Evolutionary conservation across 2,113 vertebrate genomes (phyloP).

Genomic region (Brachypteracias leptosomus): DNA sequence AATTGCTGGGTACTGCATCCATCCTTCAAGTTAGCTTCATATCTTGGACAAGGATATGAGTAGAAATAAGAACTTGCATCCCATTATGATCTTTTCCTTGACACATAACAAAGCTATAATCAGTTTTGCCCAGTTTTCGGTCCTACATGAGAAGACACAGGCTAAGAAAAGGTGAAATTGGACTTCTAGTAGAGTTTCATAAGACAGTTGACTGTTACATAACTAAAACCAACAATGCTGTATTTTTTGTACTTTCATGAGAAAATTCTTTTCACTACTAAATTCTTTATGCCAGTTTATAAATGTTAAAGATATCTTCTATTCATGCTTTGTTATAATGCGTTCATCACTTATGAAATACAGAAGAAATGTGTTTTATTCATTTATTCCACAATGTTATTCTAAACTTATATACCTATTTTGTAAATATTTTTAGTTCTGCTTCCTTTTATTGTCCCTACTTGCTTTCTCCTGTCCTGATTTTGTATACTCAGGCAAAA

Average conservation of each 20-base stretch:
- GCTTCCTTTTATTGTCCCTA: not conserved
- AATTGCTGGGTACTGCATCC: not conserved
- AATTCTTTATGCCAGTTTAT: not conserved
- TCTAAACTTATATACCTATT: not conserved
- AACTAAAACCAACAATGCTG: not conserved
- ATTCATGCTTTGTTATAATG: not conserved
- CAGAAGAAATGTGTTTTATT: not conserved
- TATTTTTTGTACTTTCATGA: not conserved
- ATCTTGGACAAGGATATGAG: not conserved
- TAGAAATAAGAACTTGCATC: not conserved
- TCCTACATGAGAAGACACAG: not conserved
- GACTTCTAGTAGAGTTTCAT: not conserved
- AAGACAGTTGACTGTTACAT: not conserved
- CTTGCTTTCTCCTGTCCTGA: not conserved
- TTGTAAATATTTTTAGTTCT: not conserved
- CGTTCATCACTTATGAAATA: not conserved
- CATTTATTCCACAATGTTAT: not conserved
- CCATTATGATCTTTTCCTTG: not conserved
- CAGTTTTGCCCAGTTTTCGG: not conserved
- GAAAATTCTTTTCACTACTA: not conserved
- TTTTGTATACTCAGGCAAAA: not conserved
- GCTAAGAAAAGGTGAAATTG: not conserved
- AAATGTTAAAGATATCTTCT: not conserved
- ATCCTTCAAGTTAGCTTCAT: not conserved
- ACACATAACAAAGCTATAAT: not conserved